phyloP scores from a whole-genome alignment of 2,797 vertebrate genomes.

The Aphelocoma californica region DNA sequence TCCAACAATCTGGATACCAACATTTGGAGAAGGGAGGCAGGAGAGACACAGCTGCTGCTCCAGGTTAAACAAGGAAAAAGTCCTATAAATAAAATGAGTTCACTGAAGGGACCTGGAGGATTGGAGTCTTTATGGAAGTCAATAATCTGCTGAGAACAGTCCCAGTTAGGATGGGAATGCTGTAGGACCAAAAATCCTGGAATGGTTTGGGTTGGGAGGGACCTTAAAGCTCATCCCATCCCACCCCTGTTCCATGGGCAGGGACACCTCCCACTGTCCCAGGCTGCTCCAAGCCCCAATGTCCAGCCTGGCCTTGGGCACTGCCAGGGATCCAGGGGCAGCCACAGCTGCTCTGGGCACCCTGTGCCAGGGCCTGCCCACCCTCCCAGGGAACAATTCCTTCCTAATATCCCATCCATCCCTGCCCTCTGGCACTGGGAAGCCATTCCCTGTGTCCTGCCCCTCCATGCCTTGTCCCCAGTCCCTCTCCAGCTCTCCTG shows the following conservation, averaged over 20 bases:
- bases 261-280: neutral
- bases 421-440: neutral
- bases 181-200: neutral
- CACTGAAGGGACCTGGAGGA: neutral
- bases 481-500: neutral
- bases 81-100: neutral
- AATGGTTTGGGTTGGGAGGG: neutral
- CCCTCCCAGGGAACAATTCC: no score
- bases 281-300: neutral
- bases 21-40: neutral
- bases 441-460: neutral
- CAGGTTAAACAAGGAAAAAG: neutral
- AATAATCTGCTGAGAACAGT: neutral
- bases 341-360: no score
- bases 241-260: neutral
- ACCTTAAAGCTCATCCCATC: accelerated
- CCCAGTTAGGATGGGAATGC: neutral
- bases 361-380: no score
- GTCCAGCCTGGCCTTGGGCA: neutral
- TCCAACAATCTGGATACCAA: neutral
- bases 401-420: neutral
- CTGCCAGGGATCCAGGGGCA: neutral
- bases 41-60: neutral
- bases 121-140: neutral
- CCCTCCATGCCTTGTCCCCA: neutral